Evolutionary conservation across 2,113 vertebrate genomes (phyloP).

Genomic region (Aphelocoma coerulescens): DNA sequence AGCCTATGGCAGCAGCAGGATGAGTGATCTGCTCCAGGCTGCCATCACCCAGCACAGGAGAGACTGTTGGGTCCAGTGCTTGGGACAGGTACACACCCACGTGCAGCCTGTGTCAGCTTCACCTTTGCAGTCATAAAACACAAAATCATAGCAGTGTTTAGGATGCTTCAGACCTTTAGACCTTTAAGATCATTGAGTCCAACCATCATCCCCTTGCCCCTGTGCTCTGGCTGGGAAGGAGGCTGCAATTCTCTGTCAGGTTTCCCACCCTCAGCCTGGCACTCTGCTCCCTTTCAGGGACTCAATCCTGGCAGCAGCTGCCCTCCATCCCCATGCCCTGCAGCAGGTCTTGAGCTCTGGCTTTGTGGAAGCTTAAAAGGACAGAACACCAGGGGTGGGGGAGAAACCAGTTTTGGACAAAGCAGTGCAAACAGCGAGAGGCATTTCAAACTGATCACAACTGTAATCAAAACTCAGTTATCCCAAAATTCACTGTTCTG

Average conservation of each 20-base stretch:
- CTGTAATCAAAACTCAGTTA: neutral
- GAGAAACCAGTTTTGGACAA: neutral
- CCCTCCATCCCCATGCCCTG: rapidly evolving
- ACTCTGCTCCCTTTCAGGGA: neutral
- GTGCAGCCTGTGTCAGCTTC: neutral
- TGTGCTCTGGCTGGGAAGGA: neutral
- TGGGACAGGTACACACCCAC: neutral
- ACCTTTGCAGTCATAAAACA: rapidly evolving
- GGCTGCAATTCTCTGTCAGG: neutral
- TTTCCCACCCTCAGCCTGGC: neutral
- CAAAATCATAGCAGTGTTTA: neutral
- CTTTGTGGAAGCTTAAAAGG: neutral
- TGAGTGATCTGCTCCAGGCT: neutral
- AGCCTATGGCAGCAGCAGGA: rapidly evolving
- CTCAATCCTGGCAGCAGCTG: neutral
- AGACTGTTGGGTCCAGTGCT: rapidly evolving
- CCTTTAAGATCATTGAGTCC: rapidly evolving
- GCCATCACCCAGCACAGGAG: neutral
- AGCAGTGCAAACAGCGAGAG: neutral
- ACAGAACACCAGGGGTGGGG: rapidly evolving
- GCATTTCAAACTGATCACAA: neutral
- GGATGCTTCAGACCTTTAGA: neutral
- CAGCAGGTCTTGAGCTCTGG: neutral
- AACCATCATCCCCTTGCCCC: neutral
- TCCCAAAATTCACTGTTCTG: neutral